phyloP scores from a whole-genome alignment of 2,797 vertebrate genomes.

The Epinephelus malabaricus region DNA sequence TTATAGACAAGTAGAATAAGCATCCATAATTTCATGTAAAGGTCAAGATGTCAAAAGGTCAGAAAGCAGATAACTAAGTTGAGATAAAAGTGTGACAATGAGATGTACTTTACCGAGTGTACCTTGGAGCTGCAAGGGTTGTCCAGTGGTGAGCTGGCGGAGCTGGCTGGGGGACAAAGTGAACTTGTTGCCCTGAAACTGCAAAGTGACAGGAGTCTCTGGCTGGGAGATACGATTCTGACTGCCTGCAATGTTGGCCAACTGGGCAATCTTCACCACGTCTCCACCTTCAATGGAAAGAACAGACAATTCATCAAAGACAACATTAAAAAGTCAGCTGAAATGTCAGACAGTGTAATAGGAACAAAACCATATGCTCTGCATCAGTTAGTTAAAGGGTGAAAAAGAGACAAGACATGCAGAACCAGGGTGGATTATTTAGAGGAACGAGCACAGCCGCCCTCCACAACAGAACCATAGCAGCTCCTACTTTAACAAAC shows the following conservation, averaged over 20 bases:
- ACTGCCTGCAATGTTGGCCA: slow-evolving; percentile 89
- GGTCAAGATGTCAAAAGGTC: slow-evolving; percentile 1
- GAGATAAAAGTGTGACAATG: slow-evolving; percentile 49
- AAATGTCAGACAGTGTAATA: slow-evolving; percentile 5
- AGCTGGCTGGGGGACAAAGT: slow-evolving; percentile 97
- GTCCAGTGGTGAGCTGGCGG: slow-evolving; percentile 97
- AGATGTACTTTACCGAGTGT: slow-evolving; percentile 83
- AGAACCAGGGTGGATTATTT: slow-evolving; percentile 88
- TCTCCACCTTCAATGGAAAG: slow-evolving; percentile 89
- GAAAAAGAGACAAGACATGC: slow-evolving; percentile 86
- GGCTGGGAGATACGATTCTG: slow-evolving; percentile 92
- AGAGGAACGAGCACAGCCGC: slow-evolving; percentile 66
- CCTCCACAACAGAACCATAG: slow-evolving; percentile 70
- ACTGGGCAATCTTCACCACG: slow-evolving; percentile 92
- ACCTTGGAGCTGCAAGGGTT: slow-evolving; percentile 98
- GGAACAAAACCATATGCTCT: slow-evolving; percentile 16
- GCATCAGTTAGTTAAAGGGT: slow-evolving; percentile 85
- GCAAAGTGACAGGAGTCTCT: slow-evolving; percentile 96
- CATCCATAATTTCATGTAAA: neutral
- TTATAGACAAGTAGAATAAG: neutral
- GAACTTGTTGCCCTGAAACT: slow-evolving; percentile 99
- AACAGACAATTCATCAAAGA: slow-evolving; percentile 22
- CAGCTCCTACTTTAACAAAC: slow-evolving; percentile 61
- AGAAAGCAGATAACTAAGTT: slow-evolving; percentile 14
- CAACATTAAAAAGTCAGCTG: neutral